phyloP scores from a whole-genome alignment of 2,797 vertebrate species.

The Eospalax fontanierii region DNA sequence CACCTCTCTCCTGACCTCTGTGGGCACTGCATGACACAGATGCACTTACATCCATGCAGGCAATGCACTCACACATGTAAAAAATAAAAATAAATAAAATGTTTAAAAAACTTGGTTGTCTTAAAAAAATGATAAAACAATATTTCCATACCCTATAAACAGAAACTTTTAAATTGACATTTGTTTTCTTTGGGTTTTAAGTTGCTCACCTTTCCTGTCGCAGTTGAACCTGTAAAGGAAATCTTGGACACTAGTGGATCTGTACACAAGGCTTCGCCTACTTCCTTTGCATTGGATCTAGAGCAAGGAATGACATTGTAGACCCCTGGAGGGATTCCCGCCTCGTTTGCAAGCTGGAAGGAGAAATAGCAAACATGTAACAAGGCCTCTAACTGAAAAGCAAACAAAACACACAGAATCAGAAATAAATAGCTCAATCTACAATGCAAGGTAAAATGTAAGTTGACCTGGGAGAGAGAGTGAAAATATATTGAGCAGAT shows the following conservation, averaged over 20 bases:
- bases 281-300: conserved; percentile 91
- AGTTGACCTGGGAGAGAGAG: background rate
- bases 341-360: conserved; percentile 95
- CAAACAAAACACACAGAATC: background rate
- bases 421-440: background rate
- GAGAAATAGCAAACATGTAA: conserved; percentile 39
- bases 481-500: background rate
- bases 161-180: background rate
- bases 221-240: conserved; percentile 98
- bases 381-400: background rate
- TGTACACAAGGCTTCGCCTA: conserved; percentile 95
- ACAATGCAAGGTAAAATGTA: background rate
- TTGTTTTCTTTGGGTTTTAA: background rate
- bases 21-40: too few relatives aligned
- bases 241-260: conserved; percentile 96
- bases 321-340: conserved; percentile 96
- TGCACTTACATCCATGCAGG: too few relatives aligned
- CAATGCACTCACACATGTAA: too few relatives aligned
- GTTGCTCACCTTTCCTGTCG: conserved; percentile 95
- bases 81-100: too few relatives aligned
- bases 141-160: background rate
- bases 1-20: too few relatives aligned
- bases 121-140: background rate
- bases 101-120: too few relatives aligned
- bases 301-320: conserved; percentile 98